Conservation (phyloP, 2,888 invertebrate species). For the Leptinotarsa haldemani region DNA sequence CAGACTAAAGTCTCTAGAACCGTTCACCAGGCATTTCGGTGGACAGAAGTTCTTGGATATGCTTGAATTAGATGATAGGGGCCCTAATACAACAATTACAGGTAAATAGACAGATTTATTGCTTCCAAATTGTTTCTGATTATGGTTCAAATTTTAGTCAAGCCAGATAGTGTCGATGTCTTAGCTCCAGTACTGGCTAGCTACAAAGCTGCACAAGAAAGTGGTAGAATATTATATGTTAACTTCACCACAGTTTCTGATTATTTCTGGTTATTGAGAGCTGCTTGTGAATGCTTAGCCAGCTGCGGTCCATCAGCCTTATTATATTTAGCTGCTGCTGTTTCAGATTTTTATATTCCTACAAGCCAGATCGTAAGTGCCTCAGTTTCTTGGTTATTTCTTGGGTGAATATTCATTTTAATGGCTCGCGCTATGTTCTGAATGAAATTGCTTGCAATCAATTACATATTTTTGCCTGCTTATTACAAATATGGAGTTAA, state of each 20-base stretch:
- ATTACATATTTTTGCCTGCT: too few species aligned
- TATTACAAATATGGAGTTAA: too few species aligned
- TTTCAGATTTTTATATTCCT: slow-evolving; percentile 98
- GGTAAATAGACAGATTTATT: slow-evolving; percentile 63
- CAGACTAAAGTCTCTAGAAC: slow-evolving; percentile 89
- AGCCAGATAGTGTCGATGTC: slow-evolving; percentile 78
- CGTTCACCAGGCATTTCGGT: slow-evolving; percentile 89
- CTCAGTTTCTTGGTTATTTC: too few species aligned
- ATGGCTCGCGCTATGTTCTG: too few species aligned
- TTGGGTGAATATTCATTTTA: too few species aligned
- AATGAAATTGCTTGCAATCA: too few species aligned
- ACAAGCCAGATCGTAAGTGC: slow-evolving; percentile 85
- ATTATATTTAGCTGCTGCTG: slow-evolving; percentile 97
- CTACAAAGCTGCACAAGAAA: slow-evolving; percentile 84
- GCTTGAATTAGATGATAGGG: slow-evolving; percentile 75
- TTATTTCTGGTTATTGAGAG: slow-evolving; percentile 90
- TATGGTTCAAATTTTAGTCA: slow-evolving; percentile 68
- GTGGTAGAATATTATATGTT: slow-evolving; percentile 79
- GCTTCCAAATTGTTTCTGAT: neutral
- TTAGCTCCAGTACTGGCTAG: slow-evolving; percentile 78
- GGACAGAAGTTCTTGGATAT: slow-evolving; percentile 84
- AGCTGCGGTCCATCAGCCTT: slow-evolving; percentile 76
- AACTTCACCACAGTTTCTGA: slow-evolving; percentile 89
- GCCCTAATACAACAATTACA: slow-evolving; percentile 75
- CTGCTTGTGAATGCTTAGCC: slow-evolving; percentile 82